These are phyloP conservation scores for Erythrolamprus reginae DNA, from an alignment of 2,113 vertebrate genomes.

Conservation along the genomic window DNA sequence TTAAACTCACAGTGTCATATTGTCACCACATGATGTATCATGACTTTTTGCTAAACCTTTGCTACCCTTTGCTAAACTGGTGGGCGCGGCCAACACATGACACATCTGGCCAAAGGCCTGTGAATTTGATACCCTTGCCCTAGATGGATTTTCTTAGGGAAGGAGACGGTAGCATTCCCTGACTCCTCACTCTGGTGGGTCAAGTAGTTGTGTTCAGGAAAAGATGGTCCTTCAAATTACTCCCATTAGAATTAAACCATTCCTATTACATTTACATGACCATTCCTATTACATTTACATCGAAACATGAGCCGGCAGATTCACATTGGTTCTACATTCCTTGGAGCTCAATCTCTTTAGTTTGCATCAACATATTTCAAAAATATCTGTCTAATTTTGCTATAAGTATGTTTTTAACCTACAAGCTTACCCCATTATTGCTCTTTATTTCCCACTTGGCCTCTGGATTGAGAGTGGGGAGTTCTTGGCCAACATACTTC, in stretches of 20 bases:
- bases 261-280: not conserved
- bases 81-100: too few species aligned
- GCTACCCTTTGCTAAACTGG: too few species aligned
- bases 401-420: not conserved
- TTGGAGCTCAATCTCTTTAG: not conserved
- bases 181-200: not conserved
- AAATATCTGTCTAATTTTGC: not conserved
- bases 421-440: constrained; percentile 65
- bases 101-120: fast-evolving
- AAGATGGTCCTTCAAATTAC: not conserved
- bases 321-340: not conserved
- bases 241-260: not conserved
- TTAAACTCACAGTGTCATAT: too few species aligned
- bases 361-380: not conserved
- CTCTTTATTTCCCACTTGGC: constrained; percentile 77
- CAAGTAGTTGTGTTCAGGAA: not conserved
- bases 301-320: not conserved
- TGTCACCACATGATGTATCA: too few species aligned
- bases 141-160: not conserved
- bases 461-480: constrained; percentile 72
- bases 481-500: constrained; percentile 54
- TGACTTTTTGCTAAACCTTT: too few species aligned
- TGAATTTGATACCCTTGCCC: too few species aligned
- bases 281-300: not conserved
- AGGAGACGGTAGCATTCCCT: not conserved